These are phyloP conservation scores for Octodonta nipae DNA, from an alignment of 2,888 invertebrate genomes.

Conservation along the genomic window DNA sequence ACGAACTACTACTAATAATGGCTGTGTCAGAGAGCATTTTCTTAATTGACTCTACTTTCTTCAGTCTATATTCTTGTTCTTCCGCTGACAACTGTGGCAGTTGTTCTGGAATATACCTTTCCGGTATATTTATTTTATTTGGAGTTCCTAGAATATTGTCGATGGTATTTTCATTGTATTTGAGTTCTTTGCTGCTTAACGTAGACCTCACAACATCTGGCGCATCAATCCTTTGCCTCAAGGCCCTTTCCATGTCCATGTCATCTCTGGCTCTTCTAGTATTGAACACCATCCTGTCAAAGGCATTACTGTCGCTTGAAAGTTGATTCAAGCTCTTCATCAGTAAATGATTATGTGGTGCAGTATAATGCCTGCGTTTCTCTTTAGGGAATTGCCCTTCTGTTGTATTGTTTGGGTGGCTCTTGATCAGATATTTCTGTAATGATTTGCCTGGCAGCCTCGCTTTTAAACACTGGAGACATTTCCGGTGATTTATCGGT, in stretches of 20 bases:
- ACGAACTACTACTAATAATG: conserved; percentile 33
- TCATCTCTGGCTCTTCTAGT: conserved; percentile 62
- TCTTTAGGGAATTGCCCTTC: conserved; percentile 64
- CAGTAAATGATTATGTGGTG: conserved; percentile 46
- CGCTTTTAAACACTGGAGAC: conserved; percentile 74
- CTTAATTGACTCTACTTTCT: conserved; percentile 82
- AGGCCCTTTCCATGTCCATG: conserved; percentile 73
- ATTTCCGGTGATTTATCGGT: conserved; percentile 42
- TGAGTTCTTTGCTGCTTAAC: conserved; percentile 48
- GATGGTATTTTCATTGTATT: conserved; percentile 68
- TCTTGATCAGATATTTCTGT: conserved; percentile 53
- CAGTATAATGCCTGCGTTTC: conserved; percentile 75
- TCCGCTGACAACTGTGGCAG: conserved; percentile 74
- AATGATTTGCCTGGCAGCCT: conserved; percentile 74
- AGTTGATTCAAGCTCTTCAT: conserved; percentile 30
- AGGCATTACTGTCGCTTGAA: conserved; percentile 25
- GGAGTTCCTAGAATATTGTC: conserved; percentile 77
- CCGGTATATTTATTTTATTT: conserved; percentile 81
- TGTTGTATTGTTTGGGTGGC: conserved; percentile 28
- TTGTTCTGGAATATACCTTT: conserved; percentile 83
- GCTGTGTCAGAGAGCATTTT: conserved; percentile 73
- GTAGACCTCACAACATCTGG: conserved; percentile 83
- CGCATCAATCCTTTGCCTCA: conserved; percentile 60
- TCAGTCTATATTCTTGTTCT: conserved; percentile 67
- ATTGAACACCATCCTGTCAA: conserved; percentile 24